Evolutionary conservation across 2,797 vertebrate genomes (phyloP).

Genomic region (Notamacropus eugenii): DNA sequence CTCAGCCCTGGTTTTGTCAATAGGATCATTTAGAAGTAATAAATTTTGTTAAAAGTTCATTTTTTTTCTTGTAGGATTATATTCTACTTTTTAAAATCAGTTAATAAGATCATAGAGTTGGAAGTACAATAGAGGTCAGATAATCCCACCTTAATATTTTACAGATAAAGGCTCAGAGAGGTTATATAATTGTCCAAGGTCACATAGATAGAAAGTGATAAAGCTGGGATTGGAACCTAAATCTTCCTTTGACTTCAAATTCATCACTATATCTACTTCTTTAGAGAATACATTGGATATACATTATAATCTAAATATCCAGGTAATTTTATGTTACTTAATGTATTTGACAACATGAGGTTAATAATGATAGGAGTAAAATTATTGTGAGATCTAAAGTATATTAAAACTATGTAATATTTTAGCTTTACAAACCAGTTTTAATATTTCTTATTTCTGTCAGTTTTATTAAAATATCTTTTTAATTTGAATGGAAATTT

Average conservation of each 20-base stretch:
- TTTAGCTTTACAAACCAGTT: conserved; percentile 1
- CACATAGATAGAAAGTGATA: not conserved
- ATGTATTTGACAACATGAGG: not conserved
- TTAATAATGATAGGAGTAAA: not conserved
- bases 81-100: not conserved
- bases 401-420: not conserved
- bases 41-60: not conserved
- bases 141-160: not conserved
- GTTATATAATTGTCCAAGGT: not conserved
- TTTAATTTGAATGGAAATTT: not conserved
- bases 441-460: conserved; percentile 11
- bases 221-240: not conserved
- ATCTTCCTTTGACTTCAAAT: not conserved
- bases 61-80: not conserved
- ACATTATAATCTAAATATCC: not conserved
- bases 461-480: not conserved
- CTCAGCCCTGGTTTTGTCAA: not conserved
- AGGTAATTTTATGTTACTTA: not conserved
- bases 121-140: not conserved
- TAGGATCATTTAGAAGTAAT: not conserved
- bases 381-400: conserved; percentile 11
- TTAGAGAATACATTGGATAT: not conserved
- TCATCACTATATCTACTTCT: not conserved
- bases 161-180: not conserved
- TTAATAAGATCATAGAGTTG: not conserved